Evolutionary conservation across 2,888 invertebrate genomes (phyloP).

Genomic region (Synergus umbraculus): DNA sequence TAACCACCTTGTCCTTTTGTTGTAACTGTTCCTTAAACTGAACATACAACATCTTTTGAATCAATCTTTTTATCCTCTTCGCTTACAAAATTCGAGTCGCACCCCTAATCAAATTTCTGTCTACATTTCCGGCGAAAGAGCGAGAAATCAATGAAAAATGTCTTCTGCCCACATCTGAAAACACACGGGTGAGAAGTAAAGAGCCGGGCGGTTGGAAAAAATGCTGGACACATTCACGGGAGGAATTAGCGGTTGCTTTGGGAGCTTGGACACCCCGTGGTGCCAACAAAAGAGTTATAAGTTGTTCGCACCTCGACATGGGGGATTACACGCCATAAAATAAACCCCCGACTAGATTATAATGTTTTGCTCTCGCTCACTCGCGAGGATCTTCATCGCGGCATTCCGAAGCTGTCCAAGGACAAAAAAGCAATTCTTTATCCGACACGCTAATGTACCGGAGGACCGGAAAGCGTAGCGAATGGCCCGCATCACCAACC

Average conservation of each 20-base stretch:
- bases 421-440: conserved; percentile 53
- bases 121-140: conserved; percentile 31
- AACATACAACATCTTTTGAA: neutral
- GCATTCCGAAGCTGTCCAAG: conserved; percentile 52
- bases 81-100: neutral
- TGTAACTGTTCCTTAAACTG: neutral
- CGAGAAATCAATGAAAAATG: conserved; percentile 40
- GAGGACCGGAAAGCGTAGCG: conserved; percentile 58
- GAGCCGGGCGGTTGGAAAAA: conserved; percentile 26
- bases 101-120: neutral
- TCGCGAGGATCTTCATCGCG: conserved; percentile 49
- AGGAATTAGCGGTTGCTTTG: conserved; percentile 73
- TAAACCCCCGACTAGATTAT: conserved; percentile 72
- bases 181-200: conserved; percentile 33
- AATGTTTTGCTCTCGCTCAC: conserved; percentile 67
- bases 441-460: conserved; percentile 47
- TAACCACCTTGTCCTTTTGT: too few relatives aligned
- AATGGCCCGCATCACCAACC: conserved; percentile 45
- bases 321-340: conserved; percentile 75
- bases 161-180: conserved; percentile 30
- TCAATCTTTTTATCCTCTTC: neutral
- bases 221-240: conserved; percentile 55
- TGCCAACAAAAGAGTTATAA: conserved; percentile 75
- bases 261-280: conserved; percentile 71
- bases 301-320: conserved; percentile 75